Evolutionary conservation across 1,140 invertebrate species (phyloP), one percentile per base, ranked within the genome.

Genomic region (Helicoverpa armigera): DNA sequence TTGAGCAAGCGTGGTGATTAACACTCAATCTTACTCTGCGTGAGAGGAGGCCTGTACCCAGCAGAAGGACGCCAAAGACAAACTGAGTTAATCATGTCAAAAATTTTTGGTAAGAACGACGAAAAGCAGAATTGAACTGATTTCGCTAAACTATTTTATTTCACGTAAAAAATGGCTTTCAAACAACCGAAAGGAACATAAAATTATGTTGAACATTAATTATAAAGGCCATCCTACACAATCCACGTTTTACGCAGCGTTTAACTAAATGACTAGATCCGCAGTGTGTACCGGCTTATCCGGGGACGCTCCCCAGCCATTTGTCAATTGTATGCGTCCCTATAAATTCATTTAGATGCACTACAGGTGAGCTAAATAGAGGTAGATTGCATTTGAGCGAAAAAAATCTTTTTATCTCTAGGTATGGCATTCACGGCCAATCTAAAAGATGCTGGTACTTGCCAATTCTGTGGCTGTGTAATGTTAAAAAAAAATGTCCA

Each of bases 251-350:
- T 60, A 43, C 53, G 51, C 70, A 74, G 10, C 54, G 31, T 18
- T n/a, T 67, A 10, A 16, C 16, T 75, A 61, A 75, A 35, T 75
- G 73, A 2, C 2, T 0, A 70, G n/a, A 50, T 75, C 73, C 73
- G 73, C 56, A 43, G 16, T 18, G 16, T 48, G 67, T 60, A 60
- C 56, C 29, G 14, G 4, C 16, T 50, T 31, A 43, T 75, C 58
- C 73, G 31, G 72, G n/a, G 31, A 3, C 73, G 35, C 56, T 56
- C 70, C 56, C 31, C 31, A 13, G 35, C 43, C 10, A 75, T 75
- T 60, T 61, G 50, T 51, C 73, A 75, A 75, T 75, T 75, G 73
- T 75, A 61, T n/a, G 35, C 54, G 73, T 61, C 73, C n/a, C 14
- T 50, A 75, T 23, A 61, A 70, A 70, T 70, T 53, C 12, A 70